Evolutionary conservation across 2,888 invertebrate species (phyloP), one percentile per base, ranked within the genome.

Genomic region (Abrostola tripartita): DNA sequence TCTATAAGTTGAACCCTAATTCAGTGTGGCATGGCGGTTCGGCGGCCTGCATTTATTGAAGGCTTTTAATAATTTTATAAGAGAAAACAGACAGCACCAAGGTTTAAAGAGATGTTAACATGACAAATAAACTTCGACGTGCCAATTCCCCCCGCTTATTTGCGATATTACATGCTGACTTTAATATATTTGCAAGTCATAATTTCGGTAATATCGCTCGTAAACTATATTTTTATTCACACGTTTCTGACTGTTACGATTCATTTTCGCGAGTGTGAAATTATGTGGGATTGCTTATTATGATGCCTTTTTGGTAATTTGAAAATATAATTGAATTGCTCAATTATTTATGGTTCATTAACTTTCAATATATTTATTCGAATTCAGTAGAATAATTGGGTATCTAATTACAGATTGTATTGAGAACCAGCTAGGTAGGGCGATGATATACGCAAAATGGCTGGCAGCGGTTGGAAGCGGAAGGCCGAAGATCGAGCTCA

Each of bases 31-130:
- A 47, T 47, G 5, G 40, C 10, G 11, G 50, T 12, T 50, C 47
- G n/a, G 80, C 82, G 82, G 86, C 85, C 81, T 82, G 83, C 83
- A 83, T 81, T 84, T 89, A 88, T 84, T 81, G 80, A 85, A 81
- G 77, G 72, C 74, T 81, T 87, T 82, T 84, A 86, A 87, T 87
- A 87, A 83, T 88, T 83, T 88, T 85, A 87, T 85, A 81, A 69
- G 77, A 83, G 77, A 78, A 79, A 73, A 69, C 65, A 61, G 75
- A 68, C 63, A 52, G 71, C 38, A 61, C 42, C 58, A 54, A 52
- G 14, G 52, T 64, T 83, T 84, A 87, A 88, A 86, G 81, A 86
- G 85, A 85, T 86, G 87, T 88, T 82, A 83, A 82, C 79, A 85
- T 61, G 83, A 85, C 85, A 87, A 89, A 83, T 83, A 83, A 83